Base-by-base conservation (phyloP, 2,888 invertebrate genomes). In the Neoascia interrupta region DNA sequence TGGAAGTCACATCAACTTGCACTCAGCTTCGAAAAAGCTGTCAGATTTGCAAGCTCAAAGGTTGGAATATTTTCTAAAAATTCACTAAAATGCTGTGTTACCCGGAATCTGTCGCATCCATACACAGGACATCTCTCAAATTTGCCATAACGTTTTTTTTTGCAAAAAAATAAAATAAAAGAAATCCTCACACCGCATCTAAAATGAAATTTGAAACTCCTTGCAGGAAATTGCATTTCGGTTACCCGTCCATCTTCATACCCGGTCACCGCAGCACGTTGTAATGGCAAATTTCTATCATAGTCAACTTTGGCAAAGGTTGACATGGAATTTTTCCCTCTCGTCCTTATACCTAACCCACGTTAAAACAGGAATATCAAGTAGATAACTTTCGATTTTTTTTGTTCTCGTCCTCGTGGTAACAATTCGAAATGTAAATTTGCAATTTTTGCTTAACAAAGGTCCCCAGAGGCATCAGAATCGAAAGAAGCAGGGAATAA, bases 341-440 rank as follows among this genome's bases (percentile, higher is more conserved):
- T 26, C 21, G 13, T 34, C 11, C 28, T 39, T 10, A 11, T 5
- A 10, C 28, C 19, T 31, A 54, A 43, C 36, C 68, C 41, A 56
- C 34, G 75, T 51, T 69, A 16, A 58, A 69, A 51, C 31, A 37
- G 53, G 76, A 79, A 79, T 79, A 79, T 72, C 70, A 79, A 79
- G 76, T 79, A 79, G 76, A 72, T 79, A 79, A 79, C 66, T 72
- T 66, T 60, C 51, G 21, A 11, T 15, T 28, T 34, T 53, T 43
- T 51, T 54, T 47, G 21, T 41, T 31, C 15, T 26, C 26, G 26
- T 56, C 26, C 45, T 49, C 37, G 60, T 73, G 79, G 73, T 16
- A 56, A 61, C 61, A 72, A 79, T 79, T 79, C 79, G 66, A 79
- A 72, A 79, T 79, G 79, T 79, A 79, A 79, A 79, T 79, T 79